Evolutionary conservation across 1,140 invertebrate species (phyloP).

Genomic region (Propsilocerus akamusi): DNA sequence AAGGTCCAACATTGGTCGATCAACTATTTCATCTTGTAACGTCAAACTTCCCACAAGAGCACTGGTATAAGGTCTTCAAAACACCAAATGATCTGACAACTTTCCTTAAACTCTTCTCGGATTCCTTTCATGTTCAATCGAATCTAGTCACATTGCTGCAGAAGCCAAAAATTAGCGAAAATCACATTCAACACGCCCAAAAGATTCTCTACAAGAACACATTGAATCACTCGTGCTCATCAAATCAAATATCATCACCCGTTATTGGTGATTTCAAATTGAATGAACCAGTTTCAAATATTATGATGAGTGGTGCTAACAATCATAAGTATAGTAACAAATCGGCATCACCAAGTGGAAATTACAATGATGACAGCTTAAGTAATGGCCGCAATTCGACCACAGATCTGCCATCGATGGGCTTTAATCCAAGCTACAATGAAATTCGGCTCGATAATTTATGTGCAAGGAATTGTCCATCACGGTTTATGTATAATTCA

Average conservation of each 20-base stretch:
- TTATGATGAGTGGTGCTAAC: slow-evolving; percentile 10
- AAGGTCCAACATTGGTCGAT: slow-evolving; percentile 64
- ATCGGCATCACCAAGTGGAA: not conserved
- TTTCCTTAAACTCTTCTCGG: slow-evolving; percentile 76
- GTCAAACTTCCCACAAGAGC: slow-evolving; percentile 54
- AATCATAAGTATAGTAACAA: slow-evolving; percentile 10
- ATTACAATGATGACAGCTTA: not conserved
- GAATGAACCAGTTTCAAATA: slow-evolving; percentile 21
- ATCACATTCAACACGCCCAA: slow-evolving; percentile 26
- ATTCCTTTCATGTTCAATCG: slow-evolving; percentile 75
- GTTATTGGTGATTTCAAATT: slow-evolving; percentile 19
- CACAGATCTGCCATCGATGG: slow-evolving; percentile 6
- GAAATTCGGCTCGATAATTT: slow-evolving; percentile 22
- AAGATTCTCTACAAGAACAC: slow-evolving; percentile 13
- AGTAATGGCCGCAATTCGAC: not conserved
- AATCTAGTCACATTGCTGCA: slow-evolving; percentile 68
- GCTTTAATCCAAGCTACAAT: slow-evolving; percentile 17
- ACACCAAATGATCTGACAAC: slow-evolving; percentile 67
- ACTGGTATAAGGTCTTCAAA: slow-evolving; percentile 69
- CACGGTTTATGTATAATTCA: not conserved
- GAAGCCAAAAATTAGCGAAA: slow-evolving; percentile 42
- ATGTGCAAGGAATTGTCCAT: slow-evolving; percentile 22
- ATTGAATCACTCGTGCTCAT: not conserved
- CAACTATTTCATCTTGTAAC: slow-evolving; percentile 65
- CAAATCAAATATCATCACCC: slow-evolving; percentile 4